phyloP scores from a whole-genome alignment of 2,888 invertebrate species.

The Byasa hedistus region DNA sequence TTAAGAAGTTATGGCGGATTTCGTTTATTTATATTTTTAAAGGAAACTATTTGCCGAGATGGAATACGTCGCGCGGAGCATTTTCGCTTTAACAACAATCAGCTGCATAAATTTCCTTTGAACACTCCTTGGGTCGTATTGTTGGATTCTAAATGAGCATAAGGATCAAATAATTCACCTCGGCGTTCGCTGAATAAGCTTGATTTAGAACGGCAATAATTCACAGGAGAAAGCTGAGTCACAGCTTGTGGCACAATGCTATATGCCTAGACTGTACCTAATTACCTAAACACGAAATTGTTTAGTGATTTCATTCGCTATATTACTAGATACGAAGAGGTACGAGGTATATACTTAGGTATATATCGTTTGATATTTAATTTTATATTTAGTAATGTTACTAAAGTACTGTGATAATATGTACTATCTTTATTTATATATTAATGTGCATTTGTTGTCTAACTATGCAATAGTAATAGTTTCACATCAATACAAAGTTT shows the following conservation, averaged over 20 bases:
- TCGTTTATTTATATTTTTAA: no score
- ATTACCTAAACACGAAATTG: conserved; percentile 21
- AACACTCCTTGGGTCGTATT: background rate
- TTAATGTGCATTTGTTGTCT: no score
- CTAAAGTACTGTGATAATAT: no score
- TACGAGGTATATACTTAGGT: background rate
- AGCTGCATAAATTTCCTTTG: background rate
- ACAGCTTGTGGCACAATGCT: conserved; percentile 30
- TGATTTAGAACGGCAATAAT: conserved; percentile 27
- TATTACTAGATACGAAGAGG: conserved; percentile 14
- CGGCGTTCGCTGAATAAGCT: conserved; percentile 25
- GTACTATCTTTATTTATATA: no score
- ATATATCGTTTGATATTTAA: no score
- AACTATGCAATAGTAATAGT: no score
- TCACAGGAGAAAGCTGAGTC: conserved; percentile 31
- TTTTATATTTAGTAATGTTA: no score
- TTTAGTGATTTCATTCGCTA: conserved; percentile 13
- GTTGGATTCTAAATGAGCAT: conserved; percentile 13
- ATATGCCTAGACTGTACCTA: conserved; percentile 15
- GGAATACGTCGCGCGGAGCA: no score
- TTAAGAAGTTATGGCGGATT: no score
- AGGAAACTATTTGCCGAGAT: no score
- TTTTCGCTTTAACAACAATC: no score
- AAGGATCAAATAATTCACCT: conserved; percentile 26
- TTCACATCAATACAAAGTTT: no score